Evolutionary conservation across 2,797 vertebrate genomes (phyloP), one percentile per base, ranked within the genome.

Genomic region (Parauchenoglanis punctatus): DNA sequence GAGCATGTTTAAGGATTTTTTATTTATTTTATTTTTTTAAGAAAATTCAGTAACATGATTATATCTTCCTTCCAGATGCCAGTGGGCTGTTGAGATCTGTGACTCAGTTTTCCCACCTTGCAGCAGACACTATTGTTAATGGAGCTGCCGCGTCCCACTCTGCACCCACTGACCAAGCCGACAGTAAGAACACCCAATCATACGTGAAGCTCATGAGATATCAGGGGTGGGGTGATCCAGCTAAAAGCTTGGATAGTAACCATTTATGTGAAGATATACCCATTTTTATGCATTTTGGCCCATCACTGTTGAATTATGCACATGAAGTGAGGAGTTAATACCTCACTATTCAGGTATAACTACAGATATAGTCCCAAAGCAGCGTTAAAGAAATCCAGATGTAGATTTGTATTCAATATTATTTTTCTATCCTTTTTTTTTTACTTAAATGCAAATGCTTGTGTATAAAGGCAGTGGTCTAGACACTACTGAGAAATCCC

Each of bases 71-170:
- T 77, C 18, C 86, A 99, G 98, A 96, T 1, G 88, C 96, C 86
- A 95, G 96, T 54, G 94, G 94, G 35, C 87, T 99, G 89, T 89
- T 98, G 88, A 95, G 97, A 80, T 91, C 96, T 0, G 93, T 99
- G 86, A 96, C 97, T 12, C 97, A 97, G 91, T 97, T 99, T 12
- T 96, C 96, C 72, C 97, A 98, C 92, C 91, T 98, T 70, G 94
- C 97, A 8, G 95, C 97, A 0, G 97, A 98, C 93, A 97, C 97
- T 72, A 97, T 99, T 2, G 90, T 97, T 28, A 97, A 98, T 0
- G 97, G 97, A 77, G 96, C 96, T 0, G 95, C 96, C 0, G 96
- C 97, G 0, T 97, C 97, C 0, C 97, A 98, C 73, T 93, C 95
- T 13, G 97, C 96, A 68, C 97, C 97, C 0, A 94, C 96, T 0